Base-by-base conservation (phyloP, 1,140 invertebrate species). In the Drosophila ohnishii region DNA sequence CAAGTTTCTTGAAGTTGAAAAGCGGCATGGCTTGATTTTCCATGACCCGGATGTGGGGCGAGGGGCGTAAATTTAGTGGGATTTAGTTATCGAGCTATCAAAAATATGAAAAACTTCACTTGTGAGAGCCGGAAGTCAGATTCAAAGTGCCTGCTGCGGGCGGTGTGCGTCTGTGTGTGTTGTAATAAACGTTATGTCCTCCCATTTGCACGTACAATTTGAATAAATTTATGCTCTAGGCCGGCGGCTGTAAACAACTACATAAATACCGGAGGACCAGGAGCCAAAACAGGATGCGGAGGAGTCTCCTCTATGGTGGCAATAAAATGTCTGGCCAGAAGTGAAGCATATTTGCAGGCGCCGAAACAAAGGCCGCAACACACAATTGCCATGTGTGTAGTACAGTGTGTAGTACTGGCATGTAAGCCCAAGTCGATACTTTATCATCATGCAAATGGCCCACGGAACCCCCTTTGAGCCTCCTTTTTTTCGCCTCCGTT, bases 381-480 rank as follows among this genome's bases (percentile, higher is more conserved):
- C 45, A 32, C 25, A 32, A 59, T 34, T n/a, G 42, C 30, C 42
- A 37, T 57, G 51, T 37, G 37, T 67, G 37, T 30, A 28, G 13
- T 6, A 13, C 40, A 19, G 32, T 34, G 34, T 44, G 28, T 51
- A 19, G 16, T 14, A 16, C 50, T 53, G 50, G 45, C 34, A 13
- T 65, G 73, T 73, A 74, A 64, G 62, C 81, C 74, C 81, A 60
- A 67, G 74, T 81, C 62, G 82, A 75, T 81, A 86, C 82, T 86
- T 75, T 78, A 85, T 84, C 73, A 86, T 81, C 75, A 78, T 84
- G 76, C 66, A 84, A 84, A 84, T 84, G 66, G 65, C n/a, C 19
- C 34, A 44, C 45, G 30, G 16, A 56, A n/a, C 34, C 53, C 34
- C 34, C 11, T 11, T 25, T 16, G 22, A 25, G 32, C 32, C 62